Base-by-base conservation (phyloP, 2,888 invertebrate species). In the Pycnomerus fuliginosus region DNA sequence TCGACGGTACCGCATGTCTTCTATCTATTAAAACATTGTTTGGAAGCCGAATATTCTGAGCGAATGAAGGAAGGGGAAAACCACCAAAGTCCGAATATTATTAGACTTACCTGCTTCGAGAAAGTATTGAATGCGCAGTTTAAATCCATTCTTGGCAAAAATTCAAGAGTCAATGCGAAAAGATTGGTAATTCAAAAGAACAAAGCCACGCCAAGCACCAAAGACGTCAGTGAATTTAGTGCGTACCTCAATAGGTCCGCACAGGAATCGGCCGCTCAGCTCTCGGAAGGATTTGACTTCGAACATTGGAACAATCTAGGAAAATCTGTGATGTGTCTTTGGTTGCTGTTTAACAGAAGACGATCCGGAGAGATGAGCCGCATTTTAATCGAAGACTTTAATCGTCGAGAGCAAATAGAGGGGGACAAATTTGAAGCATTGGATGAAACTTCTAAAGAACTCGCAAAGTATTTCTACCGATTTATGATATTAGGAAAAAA, bases 351-450 rank as follows among this genome's bases (percentile, higher is more conserved):
- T 10, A 25, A 25, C 10, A 5, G 27, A 25, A 5, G 27, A 4
- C 7, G 27, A 25, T 25, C 27, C 3, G 27, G 27, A 5, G 27
- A 25, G 10, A 25, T 25, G 27, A 25, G 27, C 11, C 27, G 27
- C 4, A 25, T 25, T 25, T 10, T 4, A 8, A 5, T 10, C 4
- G 27, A 25, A 10, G 27, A 25, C 4, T 25, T 8, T 25, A 4
- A 8, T 4, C 4, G 11, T 8, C 4, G 10, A 10, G 4, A 3
- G 8, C 4, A 8, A 8, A 10, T 25, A 5, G 11, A 5, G 4
- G 27, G 10, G 4, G 27, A 25, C 27, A 5, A 25, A 4, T 10
- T 25, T 4, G 27, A 5, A 10, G 11, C 8, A 4, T 8, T 25
- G 27, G 7, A 5, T 8, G 8, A 5, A 5, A 10, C 4, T 4